Conservation (phyloP, 2,797 vertebrate species). For the Enteromius afrohamiltoni region DNA sequence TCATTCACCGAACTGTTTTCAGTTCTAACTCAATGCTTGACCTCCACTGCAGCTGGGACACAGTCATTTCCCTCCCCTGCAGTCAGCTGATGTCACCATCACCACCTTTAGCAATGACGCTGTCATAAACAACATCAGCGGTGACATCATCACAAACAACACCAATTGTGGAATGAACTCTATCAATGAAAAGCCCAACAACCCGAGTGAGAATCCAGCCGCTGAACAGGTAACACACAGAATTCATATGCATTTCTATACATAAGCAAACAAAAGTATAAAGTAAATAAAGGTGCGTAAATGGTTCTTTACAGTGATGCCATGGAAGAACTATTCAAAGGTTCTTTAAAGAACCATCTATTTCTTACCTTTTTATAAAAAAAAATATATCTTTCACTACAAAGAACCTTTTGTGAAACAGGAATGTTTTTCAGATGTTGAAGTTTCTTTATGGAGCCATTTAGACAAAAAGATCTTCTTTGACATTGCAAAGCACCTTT, state of each 20-base stretch:
- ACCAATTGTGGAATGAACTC: constrained; percentile 32
- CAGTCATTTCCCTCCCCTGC: constrained; percentile 53
- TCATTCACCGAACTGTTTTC: not conserved
- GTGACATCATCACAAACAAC: constrained; percentile 35
- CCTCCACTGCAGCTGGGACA: constrained; percentile 51
- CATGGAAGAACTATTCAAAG: too few species aligned
- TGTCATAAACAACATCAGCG: constrained; percentile 52
- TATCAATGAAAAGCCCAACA: constrained; percentile 44
- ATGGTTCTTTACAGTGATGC: too few species aligned
- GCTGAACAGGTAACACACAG: constrained; percentile 51
- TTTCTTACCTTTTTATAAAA: too few species aligned
- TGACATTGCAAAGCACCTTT: too few species aligned
- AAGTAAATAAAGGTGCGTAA: not conserved
- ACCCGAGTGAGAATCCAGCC: constrained; percentile 1
- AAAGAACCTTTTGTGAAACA: too few species aligned
- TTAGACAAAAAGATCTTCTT: too few species aligned
- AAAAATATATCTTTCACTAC: too few species aligned
- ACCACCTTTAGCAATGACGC: constrained; percentile 58
- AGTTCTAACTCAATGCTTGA: not conserved
- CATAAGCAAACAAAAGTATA: not conserved
- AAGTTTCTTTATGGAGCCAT: too few species aligned
- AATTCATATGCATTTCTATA: not conserved
- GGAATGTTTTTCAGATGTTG: too few species aligned
- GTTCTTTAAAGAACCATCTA: too few species aligned
- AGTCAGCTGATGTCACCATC: constrained; percentile 42